These are phyloP conservation scores for Nycticebus coucang DNA, from an alignment of 2,113 vertebrate species.

Conservation along the genomic window DNA sequence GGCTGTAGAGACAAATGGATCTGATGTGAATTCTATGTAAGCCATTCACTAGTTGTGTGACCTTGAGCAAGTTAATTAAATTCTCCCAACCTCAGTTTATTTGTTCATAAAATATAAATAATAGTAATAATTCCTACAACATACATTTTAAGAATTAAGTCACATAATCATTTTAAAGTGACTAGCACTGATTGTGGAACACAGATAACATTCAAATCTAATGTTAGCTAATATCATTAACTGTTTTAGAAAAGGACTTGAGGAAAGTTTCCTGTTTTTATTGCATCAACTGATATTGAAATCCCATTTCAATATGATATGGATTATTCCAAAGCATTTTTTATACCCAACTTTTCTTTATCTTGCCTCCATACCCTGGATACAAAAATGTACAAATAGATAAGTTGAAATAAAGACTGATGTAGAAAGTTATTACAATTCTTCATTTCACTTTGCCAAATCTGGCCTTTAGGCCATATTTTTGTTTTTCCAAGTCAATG, in stretches of 20 bases:
- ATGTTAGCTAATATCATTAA: not conserved
- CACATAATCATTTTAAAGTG: not conserved
- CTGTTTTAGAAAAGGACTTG: not conserved
- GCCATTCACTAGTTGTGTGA: not conserved
- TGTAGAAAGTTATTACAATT: not conserved
- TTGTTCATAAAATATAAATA: not conserved
- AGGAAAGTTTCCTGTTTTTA: not conserved
- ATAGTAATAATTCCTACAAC: not conserved
- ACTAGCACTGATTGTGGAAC: not conserved
- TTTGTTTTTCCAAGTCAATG: not conserved
- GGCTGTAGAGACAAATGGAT: not conserved
- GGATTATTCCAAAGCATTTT: not conserved
- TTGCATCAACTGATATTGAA: not conserved
- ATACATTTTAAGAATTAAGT: not conserved
- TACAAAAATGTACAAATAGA: not conserved
- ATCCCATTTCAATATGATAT: not conserved
- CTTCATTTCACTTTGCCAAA: not conserved
- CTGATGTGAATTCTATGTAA: not conserved
- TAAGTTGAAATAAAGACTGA: not conserved
- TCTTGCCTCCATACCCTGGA: not conserved
- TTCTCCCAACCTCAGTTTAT: not conserved
- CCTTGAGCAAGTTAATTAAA: not conserved
- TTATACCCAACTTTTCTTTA: not conserved
- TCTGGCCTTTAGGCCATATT: not conserved
- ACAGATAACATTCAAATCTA: not conserved